Evolutionary conservation across 2,888 invertebrate species (phyloP).

Genomic region (Conus canariensis): DNA sequence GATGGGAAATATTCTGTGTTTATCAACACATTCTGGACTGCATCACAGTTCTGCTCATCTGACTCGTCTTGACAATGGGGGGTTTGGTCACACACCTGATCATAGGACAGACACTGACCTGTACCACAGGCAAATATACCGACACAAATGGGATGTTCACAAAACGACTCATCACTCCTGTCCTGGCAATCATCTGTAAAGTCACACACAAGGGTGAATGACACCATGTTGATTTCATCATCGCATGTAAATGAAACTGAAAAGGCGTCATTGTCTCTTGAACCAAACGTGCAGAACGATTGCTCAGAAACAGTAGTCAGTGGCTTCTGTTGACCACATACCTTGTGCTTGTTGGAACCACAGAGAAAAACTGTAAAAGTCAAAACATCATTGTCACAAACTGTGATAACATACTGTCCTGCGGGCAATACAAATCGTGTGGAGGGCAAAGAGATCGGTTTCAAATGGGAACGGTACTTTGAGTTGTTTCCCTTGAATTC

Average conservation of each 20-base stretch:
- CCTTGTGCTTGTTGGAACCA: background rate
- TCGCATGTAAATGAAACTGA: background rate
- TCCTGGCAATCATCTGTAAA: background rate
- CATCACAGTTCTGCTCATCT: background rate
- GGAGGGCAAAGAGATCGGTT: background rate
- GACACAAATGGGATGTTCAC: background rate
- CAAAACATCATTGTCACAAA: background rate
- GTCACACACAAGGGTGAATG: background rate
- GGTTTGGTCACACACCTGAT: background rate
- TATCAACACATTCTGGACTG: background rate
- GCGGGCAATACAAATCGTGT: background rate
- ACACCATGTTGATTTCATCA: background rate
- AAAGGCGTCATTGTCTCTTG: background rate
- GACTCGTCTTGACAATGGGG: background rate
- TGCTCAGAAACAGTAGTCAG: background rate
- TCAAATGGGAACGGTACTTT: too few species aligned
- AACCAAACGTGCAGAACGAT: background rate
- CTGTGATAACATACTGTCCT: background rate
- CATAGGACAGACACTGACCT: background rate
- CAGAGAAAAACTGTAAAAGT: background rate
- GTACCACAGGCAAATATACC: background rate
- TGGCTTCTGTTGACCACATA: background rate
- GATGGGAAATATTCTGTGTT: background rate
- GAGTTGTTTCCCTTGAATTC: background rate
- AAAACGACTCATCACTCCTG: background rate